phyloP scores from a whole-genome alignment of 2,113 vertebrate species.

The Callopanchax toddi region DNA sequence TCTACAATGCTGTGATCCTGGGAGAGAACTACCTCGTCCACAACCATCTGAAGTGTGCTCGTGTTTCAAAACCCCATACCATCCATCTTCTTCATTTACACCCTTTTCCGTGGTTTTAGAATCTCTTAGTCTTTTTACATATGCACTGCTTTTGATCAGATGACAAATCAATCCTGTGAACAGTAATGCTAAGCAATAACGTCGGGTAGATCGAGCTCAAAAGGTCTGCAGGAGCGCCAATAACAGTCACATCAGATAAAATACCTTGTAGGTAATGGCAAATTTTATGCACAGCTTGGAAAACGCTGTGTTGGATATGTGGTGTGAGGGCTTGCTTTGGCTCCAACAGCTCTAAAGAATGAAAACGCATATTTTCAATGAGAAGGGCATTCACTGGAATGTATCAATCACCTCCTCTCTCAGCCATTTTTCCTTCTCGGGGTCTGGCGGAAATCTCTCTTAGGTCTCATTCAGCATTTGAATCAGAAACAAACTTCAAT shows the following conservation, averaged over 20 bases:
- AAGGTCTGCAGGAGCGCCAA: not conserved
- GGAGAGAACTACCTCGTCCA: not conserved
- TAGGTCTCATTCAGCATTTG: not conserved
- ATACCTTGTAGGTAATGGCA: not conserved
- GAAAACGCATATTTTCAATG: not conserved
- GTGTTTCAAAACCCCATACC: not conserved
- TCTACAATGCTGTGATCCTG: not conserved
- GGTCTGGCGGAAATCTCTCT: not conserved
- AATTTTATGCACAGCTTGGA: not conserved
- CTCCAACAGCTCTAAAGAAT: not conserved
- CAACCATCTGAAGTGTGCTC: not conserved
- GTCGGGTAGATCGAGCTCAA: not conserved
- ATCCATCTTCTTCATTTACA: not conserved
- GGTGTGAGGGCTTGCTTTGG: not conserved
- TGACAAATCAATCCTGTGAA: not conserved
- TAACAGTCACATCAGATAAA: not conserved
- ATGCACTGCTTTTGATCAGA: not conserved
- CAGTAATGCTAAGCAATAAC: not conserved
- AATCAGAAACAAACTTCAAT: not conserved
- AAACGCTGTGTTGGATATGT: not conserved
- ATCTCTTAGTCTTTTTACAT: not conserved
- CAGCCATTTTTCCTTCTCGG: not conserved
- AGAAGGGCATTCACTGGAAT: not conserved
- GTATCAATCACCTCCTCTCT: not conserved
- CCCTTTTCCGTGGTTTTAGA: not conserved